phyloP scores from a whole-genome alignment of 2,797 vertebrate species.

The Columba guinea region DNA sequence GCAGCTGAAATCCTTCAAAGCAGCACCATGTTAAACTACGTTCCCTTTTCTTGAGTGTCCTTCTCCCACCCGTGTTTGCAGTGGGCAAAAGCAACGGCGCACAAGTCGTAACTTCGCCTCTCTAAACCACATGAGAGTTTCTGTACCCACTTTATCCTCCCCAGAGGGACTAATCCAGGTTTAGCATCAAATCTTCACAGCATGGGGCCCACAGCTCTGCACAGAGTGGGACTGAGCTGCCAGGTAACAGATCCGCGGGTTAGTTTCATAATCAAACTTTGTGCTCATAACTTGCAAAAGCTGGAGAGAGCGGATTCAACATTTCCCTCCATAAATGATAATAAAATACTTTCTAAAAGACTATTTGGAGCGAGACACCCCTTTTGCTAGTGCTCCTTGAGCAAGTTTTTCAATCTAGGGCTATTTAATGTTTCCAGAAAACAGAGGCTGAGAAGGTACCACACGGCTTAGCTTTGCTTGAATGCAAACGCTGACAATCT shows the following conservation, averaged over 20 bases:
- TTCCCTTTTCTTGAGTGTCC: neutral
- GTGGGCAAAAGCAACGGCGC: neutral
- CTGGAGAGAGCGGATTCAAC: neutral
- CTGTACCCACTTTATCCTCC: rapidly evolving
- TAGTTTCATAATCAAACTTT: neutral
- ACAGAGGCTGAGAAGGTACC: neutral
- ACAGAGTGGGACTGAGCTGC: neutral
- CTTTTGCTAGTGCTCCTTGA: neutral
- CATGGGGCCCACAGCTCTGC: rapidly evolving
- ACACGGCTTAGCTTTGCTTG: slow-evolving; percentile 74
- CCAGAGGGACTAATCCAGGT: neutral
- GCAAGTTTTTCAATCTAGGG: neutral
- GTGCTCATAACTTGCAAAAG: neutral
- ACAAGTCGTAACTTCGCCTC: neutral
- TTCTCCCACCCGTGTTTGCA: neutral
- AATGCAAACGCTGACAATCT: slow-evolving; percentile 91
- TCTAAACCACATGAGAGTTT: neutral
- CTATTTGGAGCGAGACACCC: neutral
- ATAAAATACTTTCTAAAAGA: neutral
- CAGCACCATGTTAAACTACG: neutral
- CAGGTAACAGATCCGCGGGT: neutral
- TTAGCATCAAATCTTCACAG: neutral
- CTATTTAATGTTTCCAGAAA: neutral
- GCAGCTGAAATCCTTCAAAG: neutral
- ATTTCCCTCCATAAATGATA: neutral